Evolutionary conservation across 2,113 vertebrate genomes (phyloP).

Genomic region (Corythornis vintsioides): DNA sequence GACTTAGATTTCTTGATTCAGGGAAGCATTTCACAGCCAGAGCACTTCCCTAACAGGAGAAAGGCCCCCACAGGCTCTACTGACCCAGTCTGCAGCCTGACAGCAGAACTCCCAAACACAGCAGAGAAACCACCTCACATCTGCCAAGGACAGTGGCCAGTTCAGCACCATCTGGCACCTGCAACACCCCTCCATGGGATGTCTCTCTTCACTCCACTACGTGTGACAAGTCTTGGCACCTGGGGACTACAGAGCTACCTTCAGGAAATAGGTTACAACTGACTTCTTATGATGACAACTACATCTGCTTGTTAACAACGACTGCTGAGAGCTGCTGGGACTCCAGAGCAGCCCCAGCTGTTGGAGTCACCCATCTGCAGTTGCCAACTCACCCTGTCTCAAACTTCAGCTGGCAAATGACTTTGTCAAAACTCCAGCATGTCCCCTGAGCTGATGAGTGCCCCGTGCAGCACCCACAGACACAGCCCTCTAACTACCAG

Average conservation of each 20-base stretch:
- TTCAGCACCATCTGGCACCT: background rate
- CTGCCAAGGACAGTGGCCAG: background rate
- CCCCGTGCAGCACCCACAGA: background rate
- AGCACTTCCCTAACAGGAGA: background rate
- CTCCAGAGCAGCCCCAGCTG: background rate
- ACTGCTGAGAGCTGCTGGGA: background rate
- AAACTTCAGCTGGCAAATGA: background rate
- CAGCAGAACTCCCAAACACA: background rate
- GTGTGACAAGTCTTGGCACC: no score
- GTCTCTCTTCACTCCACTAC: background rate
- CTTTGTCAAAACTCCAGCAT: background rate
- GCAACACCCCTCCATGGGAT: accelerated
- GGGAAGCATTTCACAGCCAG: background rate
- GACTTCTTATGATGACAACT: background rate
- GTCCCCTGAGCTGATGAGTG: background rate
- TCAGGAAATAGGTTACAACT: background rate
- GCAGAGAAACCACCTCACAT: background rate
- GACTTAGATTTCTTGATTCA: background rate
- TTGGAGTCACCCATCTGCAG: accelerated
- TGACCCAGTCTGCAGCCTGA: background rate
- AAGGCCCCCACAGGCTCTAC: background rate
- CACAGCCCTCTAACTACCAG: background rate
- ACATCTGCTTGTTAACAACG: background rate
- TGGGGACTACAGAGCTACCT: background rate
- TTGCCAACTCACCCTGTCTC: background rate